Evolutionary conservation across 1,140 invertebrate species (phyloP).

Genomic region (Drosophila suzukii): DNA sequence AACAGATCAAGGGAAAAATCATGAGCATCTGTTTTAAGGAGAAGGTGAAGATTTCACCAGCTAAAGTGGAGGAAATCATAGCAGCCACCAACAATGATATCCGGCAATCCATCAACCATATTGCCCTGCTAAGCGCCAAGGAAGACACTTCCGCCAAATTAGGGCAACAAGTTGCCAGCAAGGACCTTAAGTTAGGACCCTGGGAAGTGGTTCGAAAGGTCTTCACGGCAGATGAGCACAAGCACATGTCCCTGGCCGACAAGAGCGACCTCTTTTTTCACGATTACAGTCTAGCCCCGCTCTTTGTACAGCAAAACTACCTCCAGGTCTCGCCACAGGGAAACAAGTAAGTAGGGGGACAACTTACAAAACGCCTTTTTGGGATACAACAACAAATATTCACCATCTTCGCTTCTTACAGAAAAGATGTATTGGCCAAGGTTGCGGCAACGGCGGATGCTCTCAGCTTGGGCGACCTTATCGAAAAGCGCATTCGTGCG

Average conservation of each 20-base stretch:
- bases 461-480: slow-evolving; percentile 93
- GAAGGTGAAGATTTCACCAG: slow-evolving; percentile 91
- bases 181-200: slow-evolving; percentile 95
- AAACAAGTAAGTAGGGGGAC: slow-evolving; percentile 86
- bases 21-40: slow-evolving; percentile 97
- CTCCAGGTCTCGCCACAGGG: slow-evolving; percentile 89
- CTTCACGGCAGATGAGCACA: slow-evolving; percentile 93
- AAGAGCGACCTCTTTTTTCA: slow-evolving; percentile 98
- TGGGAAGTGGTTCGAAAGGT: slow-evolving; percentile 97
- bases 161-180: slow-evolving; percentile 85
- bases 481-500: slow-evolving; percentile 92
- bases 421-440: slow-evolving; percentile 87
- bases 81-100: slow-evolving; percentile 96
- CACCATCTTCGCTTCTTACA: slow-evolving; percentile 44
- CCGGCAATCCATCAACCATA: slow-evolving; percentile 95
- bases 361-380: no score
- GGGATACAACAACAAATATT: not conserved
- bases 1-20: slow-evolving; percentile 97
- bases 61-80: slow-evolving; percentile 93
- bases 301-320: slow-evolving; percentile 99
- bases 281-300: slow-evolving; percentile 96
- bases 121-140: slow-evolving; percentile 90
- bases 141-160: slow-evolving; percentile 6
- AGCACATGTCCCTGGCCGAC: slow-evolving; percentile 92
- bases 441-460: slow-evolving; percentile 93